Evolutionary conservation across 2,113 vertebrate species (phyloP).

Genomic region (Tyto alba): DNA sequence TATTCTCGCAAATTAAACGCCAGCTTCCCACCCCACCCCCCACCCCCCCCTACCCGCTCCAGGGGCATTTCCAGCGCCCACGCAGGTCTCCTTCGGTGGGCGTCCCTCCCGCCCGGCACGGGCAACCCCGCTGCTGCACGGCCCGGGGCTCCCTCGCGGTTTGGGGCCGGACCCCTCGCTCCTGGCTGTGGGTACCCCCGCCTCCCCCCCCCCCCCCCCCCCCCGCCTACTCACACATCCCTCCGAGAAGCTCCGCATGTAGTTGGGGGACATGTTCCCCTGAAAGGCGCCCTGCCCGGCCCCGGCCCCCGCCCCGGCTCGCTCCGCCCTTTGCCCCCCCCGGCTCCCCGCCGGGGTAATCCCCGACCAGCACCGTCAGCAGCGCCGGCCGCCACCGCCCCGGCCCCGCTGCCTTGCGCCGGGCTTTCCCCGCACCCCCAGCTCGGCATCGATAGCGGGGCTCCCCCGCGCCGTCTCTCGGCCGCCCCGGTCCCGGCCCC

Average conservation of each 20-base stretch:
- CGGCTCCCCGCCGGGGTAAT: not conserved
- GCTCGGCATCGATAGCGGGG: not conserved
- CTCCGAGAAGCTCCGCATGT: constrained; percentile 87
- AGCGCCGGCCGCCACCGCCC: not conserved
- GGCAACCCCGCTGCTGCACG: too few species aligned
- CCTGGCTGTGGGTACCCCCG: too few species aligned
- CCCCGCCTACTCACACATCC: constrained; percentile 81
- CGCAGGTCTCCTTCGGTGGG: not conserved
- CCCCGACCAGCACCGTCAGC: not conserved
- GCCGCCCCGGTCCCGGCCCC: too few species aligned
- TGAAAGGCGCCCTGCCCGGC: not conserved
- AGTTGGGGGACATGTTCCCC: constrained; percentile 83
- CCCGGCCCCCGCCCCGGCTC: not conserved
- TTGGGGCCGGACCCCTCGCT: not conserved
- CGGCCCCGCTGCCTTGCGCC: not conserved
- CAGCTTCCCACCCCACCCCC: too few species aligned
- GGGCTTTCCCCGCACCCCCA: not conserved
- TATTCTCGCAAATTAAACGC: not conserved
- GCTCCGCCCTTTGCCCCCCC: constrained; percentile 70
- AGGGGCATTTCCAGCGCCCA: not conserved
- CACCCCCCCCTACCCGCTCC: too few species aligned
- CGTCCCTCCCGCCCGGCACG: too few species aligned
- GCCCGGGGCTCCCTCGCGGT: not conserved
- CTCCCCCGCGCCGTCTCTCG: too few species aligned
- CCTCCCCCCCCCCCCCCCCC: too few species aligned